phyloP scores from a whole-genome alignment of 2,888 invertebrate species.

The Tiliacea citrago region DNA sequence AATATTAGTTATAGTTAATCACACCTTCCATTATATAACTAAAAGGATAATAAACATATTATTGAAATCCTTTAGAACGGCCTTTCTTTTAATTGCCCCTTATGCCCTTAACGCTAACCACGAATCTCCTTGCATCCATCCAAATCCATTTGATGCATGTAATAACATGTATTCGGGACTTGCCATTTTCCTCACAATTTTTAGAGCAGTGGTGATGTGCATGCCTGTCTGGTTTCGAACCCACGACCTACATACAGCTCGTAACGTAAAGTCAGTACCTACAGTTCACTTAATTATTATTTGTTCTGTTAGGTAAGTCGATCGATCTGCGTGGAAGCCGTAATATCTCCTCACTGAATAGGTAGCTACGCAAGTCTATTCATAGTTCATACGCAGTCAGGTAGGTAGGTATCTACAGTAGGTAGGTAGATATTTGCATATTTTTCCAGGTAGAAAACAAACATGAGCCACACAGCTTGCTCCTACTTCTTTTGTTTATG shows the following conservation, averaged over 20 bases:
- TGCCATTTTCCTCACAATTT: neutral
- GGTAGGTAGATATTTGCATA: slow-evolving; percentile 25
- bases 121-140: too few relatives aligned
- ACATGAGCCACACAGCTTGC: slow-evolving; percentile 32
- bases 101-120: too few relatives aligned
- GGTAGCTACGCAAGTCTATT: neutral
- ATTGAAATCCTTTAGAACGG: too few relatives aligned
- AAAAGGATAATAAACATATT: too few relatives aligned
- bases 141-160: neutral
- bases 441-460: slow-evolving; percentile 36
- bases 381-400: neutral
- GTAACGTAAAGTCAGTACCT: too few relatives aligned
- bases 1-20: too few relatives aligned
- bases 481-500: slow-evolving; percentile 63
- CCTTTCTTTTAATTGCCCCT: too few relatives aligned
- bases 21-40: too few relatives aligned
- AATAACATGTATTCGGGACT: neutral
- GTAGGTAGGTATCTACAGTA: slow-evolving; percentile 5
- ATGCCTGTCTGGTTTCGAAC: neutral
- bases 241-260: neutral
- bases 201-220: neutral
- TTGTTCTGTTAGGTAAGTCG: neutral
- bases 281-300: neutral
- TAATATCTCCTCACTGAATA: neutral
- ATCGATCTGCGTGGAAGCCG: neutral